Base-by-base conservation (phyloP, 2,888 invertebrate genomes). In the Anthoptus insignis region DNA sequence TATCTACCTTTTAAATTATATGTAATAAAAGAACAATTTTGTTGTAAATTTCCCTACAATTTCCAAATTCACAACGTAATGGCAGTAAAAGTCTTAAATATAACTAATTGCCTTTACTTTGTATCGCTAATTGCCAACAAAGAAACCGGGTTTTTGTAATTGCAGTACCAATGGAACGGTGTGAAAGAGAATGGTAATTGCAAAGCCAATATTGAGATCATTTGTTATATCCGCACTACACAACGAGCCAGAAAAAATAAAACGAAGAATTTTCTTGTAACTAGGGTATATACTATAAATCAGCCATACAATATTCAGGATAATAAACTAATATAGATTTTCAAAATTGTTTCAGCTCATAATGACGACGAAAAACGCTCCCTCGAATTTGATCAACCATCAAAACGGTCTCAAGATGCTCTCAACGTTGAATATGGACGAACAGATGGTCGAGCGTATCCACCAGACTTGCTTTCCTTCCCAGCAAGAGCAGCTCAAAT, bases 401-500 rank as follows among this genome's bases (percentile, higher is more conserved):
- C 94, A 29, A 93, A 93, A 72, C 88, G 93, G 68, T 93, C 94
- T 2, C 94, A 94, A 73, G 94, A 94, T 64, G 89, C 93, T 59
- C 84, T 95, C 72, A 91, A 94, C 79, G 80, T 89, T 57, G 93
- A 93, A 84, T 86, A 94, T 50, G 94, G 93, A n/a, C 94, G 94
- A 47, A 94, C 93, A 22, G 89, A 89, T 59, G 94, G 93, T 66
- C 90, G 95, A 13, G 95, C 96, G 21, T 95, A 97, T 81, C 97
- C 97, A 21, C 97, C 98, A 0, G 98, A 98, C 82, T 92, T 98
- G 9, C 90, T 98, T 68, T 96, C 97, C 0, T 97, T 97, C 83
- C 96, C 97, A 3, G 94, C 96, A 0, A 94, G 95, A 73, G 95
- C 95, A 54, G 93, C 94, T 0, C 96, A 96, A 78, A 95, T 96